Percentiles rank a stretch among this genome's conserved stretches.
Conservation (phyloP, 2,888 invertebrate genomes). For the Crepidodera aurea region DNA sequence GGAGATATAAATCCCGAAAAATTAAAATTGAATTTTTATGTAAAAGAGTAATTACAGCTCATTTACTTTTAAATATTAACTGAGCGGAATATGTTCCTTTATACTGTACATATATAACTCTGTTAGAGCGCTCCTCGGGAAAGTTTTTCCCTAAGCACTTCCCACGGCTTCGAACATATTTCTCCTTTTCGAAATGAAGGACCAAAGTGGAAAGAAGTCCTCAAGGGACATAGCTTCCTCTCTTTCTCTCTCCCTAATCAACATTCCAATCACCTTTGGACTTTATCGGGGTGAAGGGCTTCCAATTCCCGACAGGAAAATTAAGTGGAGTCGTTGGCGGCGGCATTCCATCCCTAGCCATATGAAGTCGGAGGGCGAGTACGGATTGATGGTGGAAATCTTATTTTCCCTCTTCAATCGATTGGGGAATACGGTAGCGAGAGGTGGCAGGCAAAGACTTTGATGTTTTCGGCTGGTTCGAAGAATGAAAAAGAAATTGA, state of each 20-base stretch:
- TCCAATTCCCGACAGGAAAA: slow-evolving; percentile 60
- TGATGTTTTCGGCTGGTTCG: slow-evolving; percentile 31
- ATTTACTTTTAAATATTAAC: no score
- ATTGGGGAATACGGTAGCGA: slow-evolving; percentile 50
- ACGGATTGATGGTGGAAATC: slow-evolving; percentile 51
- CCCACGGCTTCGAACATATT: slow-evolving; percentile 20
- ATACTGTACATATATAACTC: not conserved
- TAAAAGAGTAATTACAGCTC: no score
- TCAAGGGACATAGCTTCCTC: slow-evolving; percentile 36
- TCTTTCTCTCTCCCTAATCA: slow-evolving; percentile 57
- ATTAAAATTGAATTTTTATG: no score
- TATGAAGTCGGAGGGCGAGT: slow-evolving; percentile 43
- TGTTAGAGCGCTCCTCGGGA: not conserved
- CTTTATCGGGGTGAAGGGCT: slow-evolving; percentile 57
- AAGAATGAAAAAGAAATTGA: slow-evolving; percentile 27
- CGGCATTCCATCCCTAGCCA: slow-evolving; percentile 54
- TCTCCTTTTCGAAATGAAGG: slow-evolving; percentile 8
- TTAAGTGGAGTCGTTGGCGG: slow-evolving; percentile 56
- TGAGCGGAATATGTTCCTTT: no score
- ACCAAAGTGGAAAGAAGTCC: slow-evolving; percentile 19
- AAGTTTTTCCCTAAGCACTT: not conserved
- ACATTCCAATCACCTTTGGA: slow-evolving; percentile 62
- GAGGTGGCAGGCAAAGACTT: no score
- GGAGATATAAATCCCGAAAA: no score
- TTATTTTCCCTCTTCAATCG: slow-evolving; percentile 56